Evolutionary conservation across 2,888 invertebrate genomes (phyloP).

Genomic region (Polyommatus icarus): DNA sequence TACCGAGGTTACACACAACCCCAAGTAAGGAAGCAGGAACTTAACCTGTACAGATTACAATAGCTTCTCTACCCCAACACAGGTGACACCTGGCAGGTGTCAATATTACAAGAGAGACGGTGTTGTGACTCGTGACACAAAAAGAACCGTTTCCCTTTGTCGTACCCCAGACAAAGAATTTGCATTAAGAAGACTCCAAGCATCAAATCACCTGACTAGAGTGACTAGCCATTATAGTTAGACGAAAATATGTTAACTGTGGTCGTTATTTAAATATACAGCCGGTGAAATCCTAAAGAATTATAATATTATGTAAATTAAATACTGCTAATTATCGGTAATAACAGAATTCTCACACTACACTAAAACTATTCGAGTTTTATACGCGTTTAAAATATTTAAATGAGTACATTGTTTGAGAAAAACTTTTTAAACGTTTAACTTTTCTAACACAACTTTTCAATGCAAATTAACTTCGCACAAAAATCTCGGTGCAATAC

Average conservation of each 20-base stretch:
- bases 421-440: background rate
- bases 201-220: background rate
- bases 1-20: too few relatives aligned
- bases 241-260: background rate
- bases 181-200: background rate
- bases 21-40: too few relatives aligned
- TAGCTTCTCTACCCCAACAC: background rate
- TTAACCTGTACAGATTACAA: background rate
- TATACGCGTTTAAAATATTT: background rate
- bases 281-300: background rate
- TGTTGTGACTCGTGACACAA: constrained; percentile 9
- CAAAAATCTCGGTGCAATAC: background rate
- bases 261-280: constrained; percentile 8
- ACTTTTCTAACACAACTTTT: background rate
- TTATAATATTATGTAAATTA: constrained; percentile 20
- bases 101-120: constrained; percentile 5
- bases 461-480: background rate
- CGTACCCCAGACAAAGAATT: background rate
- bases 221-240: background rate
- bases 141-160: constrained; percentile 14
- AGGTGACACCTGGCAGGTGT: constrained; percentile 2
- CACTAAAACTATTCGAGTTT: background rate
- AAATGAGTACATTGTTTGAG: constrained; percentile 21
- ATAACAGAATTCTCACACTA: constrained; percentile 1
- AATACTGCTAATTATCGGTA: constrained; percentile 17